phyloP scores from a whole-genome alignment of 1,140 invertebrate species.

The Lepidostoma basale region DNA sequence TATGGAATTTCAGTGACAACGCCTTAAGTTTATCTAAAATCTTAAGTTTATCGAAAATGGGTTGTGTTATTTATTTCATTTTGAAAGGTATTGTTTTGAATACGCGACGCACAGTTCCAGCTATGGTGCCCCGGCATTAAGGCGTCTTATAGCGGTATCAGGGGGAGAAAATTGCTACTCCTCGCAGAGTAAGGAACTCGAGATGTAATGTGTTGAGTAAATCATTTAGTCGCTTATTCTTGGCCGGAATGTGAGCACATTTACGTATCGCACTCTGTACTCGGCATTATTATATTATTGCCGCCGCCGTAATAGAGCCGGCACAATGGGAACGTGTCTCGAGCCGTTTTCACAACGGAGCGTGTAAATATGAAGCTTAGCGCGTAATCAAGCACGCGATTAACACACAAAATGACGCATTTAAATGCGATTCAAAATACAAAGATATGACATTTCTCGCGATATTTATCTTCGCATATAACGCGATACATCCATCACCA shows the following conservation, averaged over 20 bases:
- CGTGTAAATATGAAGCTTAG: slow-evolving; percentile 10
- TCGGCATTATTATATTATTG: slow-evolving; percentile 26
- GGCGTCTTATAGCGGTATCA: slow-evolving; percentile 33
- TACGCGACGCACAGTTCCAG: slow-evolving; percentile 4
- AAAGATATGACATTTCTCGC: too few species aligned
- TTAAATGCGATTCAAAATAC: too few species aligned
- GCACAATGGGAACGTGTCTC: slow-evolving; percentile 24
- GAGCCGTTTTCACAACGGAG: slow-evolving; percentile 22
- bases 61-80: too few species aligned
- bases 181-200: slow-evolving; percentile 39
- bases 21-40: too few species aligned
- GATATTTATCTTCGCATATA: too few species aligned
- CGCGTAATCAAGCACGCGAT: neutral
- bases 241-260: slow-evolving; percentile 42
- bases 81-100: too few species aligned
- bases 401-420: neutral
- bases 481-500: too few species aligned
- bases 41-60: too few species aligned
- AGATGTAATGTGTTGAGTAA: slow-evolving; percentile 45
- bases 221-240: slow-evolving; percentile 46
- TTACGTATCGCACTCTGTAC: slow-evolving; percentile 27
- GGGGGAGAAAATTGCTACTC: slow-evolving; percentile 41
- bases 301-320: slow-evolving; percentile 34
- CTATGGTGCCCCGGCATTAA: slow-evolving; percentile 8
- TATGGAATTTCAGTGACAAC: too few species aligned